Evolutionary conservation across 2,888 invertebrate species (phyloP).

Genomic region (Dione vanillae): DNA sequence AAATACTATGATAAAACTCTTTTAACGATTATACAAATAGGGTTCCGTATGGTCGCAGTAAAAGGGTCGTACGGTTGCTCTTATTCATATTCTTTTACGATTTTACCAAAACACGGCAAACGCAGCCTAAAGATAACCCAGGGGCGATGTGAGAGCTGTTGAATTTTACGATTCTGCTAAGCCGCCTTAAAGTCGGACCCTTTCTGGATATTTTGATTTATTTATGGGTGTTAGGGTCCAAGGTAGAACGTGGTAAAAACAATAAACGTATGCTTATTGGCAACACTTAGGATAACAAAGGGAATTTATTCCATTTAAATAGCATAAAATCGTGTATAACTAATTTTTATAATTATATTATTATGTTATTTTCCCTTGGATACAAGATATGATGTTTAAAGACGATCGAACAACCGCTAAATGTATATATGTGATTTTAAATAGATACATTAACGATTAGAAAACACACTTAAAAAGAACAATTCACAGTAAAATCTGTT

Average conservation of each 20-base stretch:
- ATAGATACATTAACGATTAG: too few species aligned
- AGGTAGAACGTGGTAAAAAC: slow-evolving; percentile 80
- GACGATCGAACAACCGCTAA: not conserved
- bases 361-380: too few species aligned
- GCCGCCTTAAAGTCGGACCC: slow-evolving; percentile 83
- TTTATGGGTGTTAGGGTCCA: slow-evolving; percentile 79
- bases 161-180: slow-evolving; percentile 84
- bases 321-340: not conserved
- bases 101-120: slow-evolving; percentile 78
- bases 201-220: slow-evolving; percentile 85
- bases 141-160: slow-evolving; percentile 77
- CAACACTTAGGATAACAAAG: slow-evolving; percentile 41
- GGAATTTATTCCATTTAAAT: not conserved
- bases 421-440: not conserved
- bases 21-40: slow-evolving; percentile 53
- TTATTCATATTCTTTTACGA: slow-evolving; percentile 83
- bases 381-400: too few species aligned
- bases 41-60: slow-evolving; percentile 73
- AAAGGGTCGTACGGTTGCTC: slow-evolving; percentile 75
- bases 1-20: slow-evolving; percentile 5
- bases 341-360: not conserved
- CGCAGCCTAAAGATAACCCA: slow-evolving; percentile 78
- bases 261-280: slow-evolving; percentile 73
- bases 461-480: too few species aligned
- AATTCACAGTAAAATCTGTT: too few species aligned